Evolutionary conservation across 1,140 invertebrate genomes (phyloP), one percentile per base, ranked within the genome.

Genomic region (Eumaeus atala): DNA sequence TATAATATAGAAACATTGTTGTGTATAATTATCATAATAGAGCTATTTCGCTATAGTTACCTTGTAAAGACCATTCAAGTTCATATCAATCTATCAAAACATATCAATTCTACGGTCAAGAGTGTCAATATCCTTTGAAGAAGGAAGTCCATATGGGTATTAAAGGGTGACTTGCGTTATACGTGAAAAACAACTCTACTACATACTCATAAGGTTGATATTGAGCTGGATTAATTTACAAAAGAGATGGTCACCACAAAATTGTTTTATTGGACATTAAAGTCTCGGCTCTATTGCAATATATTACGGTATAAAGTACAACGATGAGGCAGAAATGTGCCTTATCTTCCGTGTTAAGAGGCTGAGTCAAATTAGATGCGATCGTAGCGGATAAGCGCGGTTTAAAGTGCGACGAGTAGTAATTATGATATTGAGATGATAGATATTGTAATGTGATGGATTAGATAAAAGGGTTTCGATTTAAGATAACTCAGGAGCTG

Each of bases 361-460:
- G 48, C 38, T 52, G 60, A 33, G 28, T 48, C 42, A 33, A 51
- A 62, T 62, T 58, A 58, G 60, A 62, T 62, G 60, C 37, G 60
- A 58, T 58, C 38, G 37, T 28, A 48, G 21, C 33, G 40, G 21
- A 40, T 28, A 33, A 34, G 40, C n/a, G 38, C 38, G 38, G 40
- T 9, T 9, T 44, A 44, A 14, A 17, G 40, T 16, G 40, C 40
- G 51, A 44, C 17, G 40, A 44, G 21, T 28, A 55, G 54, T 21
- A 44, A 55, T 55, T 56, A 62, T 52, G 60, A 58, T 62, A 55
- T 55, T 62, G 50, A 35, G 34, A 51, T 37, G 44, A 48, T 38
- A 55, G 44, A 48, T 55, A 48, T 37, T 44, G 48, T 54, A 54
- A 54, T 54, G 52, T 48, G 52, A 54, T 54, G 52, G 40, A 44